These are phyloP conservation scores for Vireo altiloquus DNA, from an alignment of 2,113 vertebrate genomes.

Conservation along the genomic window DNA sequence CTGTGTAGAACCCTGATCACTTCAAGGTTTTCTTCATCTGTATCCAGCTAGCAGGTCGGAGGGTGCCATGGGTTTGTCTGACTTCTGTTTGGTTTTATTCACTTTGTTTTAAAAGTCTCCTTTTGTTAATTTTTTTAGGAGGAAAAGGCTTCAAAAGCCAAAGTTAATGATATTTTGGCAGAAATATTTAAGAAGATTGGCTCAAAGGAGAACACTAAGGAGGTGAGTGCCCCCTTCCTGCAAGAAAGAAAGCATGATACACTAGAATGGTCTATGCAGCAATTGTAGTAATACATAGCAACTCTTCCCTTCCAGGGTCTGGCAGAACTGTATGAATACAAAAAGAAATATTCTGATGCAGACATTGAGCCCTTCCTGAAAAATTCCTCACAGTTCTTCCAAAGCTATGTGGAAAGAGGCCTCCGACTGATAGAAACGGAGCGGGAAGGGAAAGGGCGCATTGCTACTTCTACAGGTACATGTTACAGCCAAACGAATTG, in stretches of 20 bases:
- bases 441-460: conserved; percentile 87
- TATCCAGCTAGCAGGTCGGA: background rate
- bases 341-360: conserved; percentile 94
- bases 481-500: background rate
- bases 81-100: background rate
- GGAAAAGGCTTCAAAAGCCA: conserved; percentile 92
- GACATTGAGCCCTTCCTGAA: conserved; percentile 96
- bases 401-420: conserved; percentile 96
- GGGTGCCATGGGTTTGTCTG: background rate
- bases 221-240: conserved; percentile 72
- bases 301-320: conserved; percentile 78
- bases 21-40: background rate
- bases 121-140: conserved; percentile 75
- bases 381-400: conserved; percentile 96
- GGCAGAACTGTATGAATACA: conserved; percentile 96
- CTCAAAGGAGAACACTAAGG: conserved; percentile 98
- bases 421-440: conserved; percentile 96
- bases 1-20: background rate
- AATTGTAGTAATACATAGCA: background rate
- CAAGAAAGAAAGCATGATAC: background rate
- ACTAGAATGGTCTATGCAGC: background rate
- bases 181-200: conserved; percentile 99
- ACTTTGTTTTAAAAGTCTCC: background rate
- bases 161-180: conserved; percentile 94
- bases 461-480: conserved; percentile 84